Conservation (phyloP, 2,113 vertebrate species). For the Vidua chalybeata region DNA sequence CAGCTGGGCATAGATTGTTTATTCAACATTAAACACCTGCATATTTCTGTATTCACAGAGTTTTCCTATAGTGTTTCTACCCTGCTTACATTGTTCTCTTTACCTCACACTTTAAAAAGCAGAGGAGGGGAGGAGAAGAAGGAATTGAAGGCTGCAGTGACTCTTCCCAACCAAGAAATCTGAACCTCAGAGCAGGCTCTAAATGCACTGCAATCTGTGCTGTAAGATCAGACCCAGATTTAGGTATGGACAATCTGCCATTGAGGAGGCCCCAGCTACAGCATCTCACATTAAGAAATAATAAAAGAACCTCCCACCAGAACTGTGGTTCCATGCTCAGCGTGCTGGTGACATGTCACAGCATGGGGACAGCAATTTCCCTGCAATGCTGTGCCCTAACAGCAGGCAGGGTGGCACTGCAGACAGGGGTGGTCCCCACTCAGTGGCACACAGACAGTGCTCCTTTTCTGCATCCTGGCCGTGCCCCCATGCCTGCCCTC, state of each 20-base stretch:
- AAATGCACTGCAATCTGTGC: not conserved
- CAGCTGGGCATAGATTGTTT: not conserved
- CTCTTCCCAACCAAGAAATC: not conserved
- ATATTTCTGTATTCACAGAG: not conserved
- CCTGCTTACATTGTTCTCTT: not conserved
- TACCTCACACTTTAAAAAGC: not conserved
- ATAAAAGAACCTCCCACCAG: not conserved
- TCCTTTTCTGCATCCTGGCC: not conserved
- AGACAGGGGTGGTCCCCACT: not conserved
- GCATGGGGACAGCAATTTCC: not conserved
- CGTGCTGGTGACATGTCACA: not conserved
- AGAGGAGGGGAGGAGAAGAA: not conserved
- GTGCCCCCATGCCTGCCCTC: not conserved
- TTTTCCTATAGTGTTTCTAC: not conserved
- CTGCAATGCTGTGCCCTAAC: not conserved
- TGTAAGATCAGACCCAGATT: not conserved
- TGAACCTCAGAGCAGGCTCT: not conserved
- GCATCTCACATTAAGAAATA: not conserved
- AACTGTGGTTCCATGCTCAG: not conserved
- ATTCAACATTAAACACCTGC: not conserved
- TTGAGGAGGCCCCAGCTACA: not conserved
- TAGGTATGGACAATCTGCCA: not conserved
- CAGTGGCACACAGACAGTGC: not conserved
- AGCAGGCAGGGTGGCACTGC: not conserved
- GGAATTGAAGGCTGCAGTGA: not conserved